Conservation (phyloP, 2,113 vertebrate genomes). For the Callithrix jacchus region DNA sequence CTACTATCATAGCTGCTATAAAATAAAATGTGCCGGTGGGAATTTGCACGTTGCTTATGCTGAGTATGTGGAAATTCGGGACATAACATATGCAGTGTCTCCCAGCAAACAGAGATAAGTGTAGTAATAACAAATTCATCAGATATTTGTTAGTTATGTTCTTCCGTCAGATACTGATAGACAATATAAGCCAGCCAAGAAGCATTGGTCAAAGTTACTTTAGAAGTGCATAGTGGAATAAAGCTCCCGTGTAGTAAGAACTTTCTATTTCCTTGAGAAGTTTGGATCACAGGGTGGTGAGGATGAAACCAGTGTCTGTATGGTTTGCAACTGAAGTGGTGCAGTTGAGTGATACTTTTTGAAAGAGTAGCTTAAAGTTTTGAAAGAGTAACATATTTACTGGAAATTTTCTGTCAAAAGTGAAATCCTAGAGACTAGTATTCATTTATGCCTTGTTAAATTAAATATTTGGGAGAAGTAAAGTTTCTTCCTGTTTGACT, state of each 20-base stretch:
- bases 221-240: not conserved
- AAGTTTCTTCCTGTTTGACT: slow-evolving; percentile 47
- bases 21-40: not conserved
- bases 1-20: not conserved
- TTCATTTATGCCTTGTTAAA: slow-evolving; percentile 12
- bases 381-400: not conserved
- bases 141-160: not conserved
- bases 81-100: not conserved
- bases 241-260: not conserved
- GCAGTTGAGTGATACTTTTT: slow-evolving; percentile 21
- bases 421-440: not conserved
- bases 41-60: not conserved
- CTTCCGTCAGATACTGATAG: not conserved
- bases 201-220: not conserved
- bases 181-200: not conserved
- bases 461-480: slow-evolving; percentile 21
- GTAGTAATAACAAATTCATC: not conserved
- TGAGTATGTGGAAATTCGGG: not conserved
- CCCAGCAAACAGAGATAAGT: not conserved
- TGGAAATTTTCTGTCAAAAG: not conserved
- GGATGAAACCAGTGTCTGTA: not conserved
- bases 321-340: not conserved
- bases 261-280: not conserved
- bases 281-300: not conserved
- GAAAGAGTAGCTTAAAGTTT: slow-evolving; percentile 51